Conservation (phyloP, 2,888 invertebrate genomes). For the Sepiola atlantica region DNA sequence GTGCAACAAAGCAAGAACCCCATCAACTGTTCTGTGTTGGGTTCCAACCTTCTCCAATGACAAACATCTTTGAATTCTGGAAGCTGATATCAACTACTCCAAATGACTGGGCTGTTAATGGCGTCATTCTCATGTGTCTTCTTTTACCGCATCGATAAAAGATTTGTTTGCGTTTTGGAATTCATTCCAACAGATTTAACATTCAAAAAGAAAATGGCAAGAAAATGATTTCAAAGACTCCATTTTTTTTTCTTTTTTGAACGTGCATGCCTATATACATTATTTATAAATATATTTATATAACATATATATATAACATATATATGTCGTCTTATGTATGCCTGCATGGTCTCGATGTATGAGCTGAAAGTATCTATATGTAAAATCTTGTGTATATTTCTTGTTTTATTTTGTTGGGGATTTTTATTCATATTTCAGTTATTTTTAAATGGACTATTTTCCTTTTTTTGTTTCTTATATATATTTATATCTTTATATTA, state of each 20-base stretch:
- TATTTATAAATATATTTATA: not conserved
- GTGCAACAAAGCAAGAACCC: not conserved
- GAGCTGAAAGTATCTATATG: not conserved
- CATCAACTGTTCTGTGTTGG: not conserved
- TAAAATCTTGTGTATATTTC: not conserved
- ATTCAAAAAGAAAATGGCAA: not conserved
- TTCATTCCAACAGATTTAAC: not conserved
- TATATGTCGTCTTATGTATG: not conserved
- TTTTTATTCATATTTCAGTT: too few relatives aligned
- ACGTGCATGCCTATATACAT: not conserved
- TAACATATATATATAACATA: not conserved
- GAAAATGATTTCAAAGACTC: not conserved
- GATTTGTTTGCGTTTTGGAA: not conserved
- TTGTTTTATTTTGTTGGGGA: too few relatives aligned
- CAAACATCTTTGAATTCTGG: not conserved
- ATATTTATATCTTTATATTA: too few relatives aligned
- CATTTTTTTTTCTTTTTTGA: not conserved
- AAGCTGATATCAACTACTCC: not conserved
- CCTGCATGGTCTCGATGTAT: not conserved
- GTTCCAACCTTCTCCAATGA: not conserved
- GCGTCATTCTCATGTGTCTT: not conserved
- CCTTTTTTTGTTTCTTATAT: too few relatives aligned
- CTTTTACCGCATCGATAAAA: not conserved
- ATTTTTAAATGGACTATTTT: too few relatives aligned
- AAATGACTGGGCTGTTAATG: not conserved